Evolutionary conservation across 2,113 vertebrate species (phyloP).

Genomic region (Chitala chitala): DNA sequence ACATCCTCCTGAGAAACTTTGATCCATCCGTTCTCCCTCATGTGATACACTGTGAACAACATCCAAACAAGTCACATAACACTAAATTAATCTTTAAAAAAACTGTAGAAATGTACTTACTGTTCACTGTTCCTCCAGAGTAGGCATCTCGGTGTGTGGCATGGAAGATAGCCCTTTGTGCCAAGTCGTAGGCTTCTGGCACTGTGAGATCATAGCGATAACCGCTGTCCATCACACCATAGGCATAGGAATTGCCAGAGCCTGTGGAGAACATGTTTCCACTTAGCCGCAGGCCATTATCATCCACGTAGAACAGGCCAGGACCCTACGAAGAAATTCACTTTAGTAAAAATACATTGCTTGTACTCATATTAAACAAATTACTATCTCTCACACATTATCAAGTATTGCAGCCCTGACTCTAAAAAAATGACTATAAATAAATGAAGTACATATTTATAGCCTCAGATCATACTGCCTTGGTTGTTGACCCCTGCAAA

Average conservation of each 20-base stretch:
- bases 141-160: slow-evolving; percentile 78
- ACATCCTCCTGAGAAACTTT: slow-evolving; percentile 75
- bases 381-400: no score
- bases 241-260: slow-evolving; percentile 69
- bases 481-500: no score
- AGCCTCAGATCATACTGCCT: no score
- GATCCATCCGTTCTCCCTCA: slow-evolving; percentile 76
- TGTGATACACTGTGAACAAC: slow-evolving; percentile 73
- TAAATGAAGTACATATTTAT: no score
- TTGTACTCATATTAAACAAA: not conserved
- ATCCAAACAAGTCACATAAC: no score
- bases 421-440: no score
- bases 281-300: slow-evolving; percentile 60
- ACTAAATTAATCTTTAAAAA: no score
- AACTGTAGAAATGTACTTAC: no score
- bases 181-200: slow-evolving; percentile 76
- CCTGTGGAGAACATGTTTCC: slow-evolving; percentile 75
- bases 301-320: slow-evolving; percentile 76
- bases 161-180: slow-evolving; percentile 64
- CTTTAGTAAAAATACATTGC: not conserved
- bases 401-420: no score
- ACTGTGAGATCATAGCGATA: slow-evolving; percentile 61
- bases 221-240: slow-evolving; percentile 78
- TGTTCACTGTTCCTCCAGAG: slow-evolving; percentile 77
- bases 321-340: no score